Conservation (phyloP, 2,113 vertebrate species). For the Pterophyllum scalare region DNA sequence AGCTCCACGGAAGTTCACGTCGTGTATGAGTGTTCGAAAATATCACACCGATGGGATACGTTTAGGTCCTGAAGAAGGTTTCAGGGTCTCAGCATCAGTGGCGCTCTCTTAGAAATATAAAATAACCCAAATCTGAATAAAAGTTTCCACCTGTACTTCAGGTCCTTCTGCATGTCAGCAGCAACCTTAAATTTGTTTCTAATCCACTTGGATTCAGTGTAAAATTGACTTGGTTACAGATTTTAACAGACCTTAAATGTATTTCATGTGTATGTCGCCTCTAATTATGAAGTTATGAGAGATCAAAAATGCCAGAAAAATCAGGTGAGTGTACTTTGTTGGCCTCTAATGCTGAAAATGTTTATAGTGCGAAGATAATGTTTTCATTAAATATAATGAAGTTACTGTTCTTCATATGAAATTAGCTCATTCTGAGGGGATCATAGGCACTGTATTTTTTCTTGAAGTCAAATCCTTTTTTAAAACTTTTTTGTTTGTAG, state of each 20-base stretch:
- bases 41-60: no score
- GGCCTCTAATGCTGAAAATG: neutral
- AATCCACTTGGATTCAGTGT: no score
- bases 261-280: neutral
- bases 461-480: neutral
- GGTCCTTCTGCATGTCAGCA: neutral
- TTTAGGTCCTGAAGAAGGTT: neutral
- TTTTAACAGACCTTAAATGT: neutral
- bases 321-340: fast-evolving
- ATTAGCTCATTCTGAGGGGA: neutral
- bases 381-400: neutral
- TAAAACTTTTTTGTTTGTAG: neutral
- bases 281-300: neutral
- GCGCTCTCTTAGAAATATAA: neutral
- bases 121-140: neutral
- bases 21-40: neutral
- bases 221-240: neutral
- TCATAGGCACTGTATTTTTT: neutral
- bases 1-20: neutral
- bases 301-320: neutral
- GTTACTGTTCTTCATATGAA: neutral
- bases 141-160: neutral
- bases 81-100: neutral
- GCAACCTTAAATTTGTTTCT: no score
- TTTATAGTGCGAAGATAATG: no score